phyloP scores from a whole-genome alignment of 2,797 vertebrate species.

The Typhlichthys subterraneus region DNA sequence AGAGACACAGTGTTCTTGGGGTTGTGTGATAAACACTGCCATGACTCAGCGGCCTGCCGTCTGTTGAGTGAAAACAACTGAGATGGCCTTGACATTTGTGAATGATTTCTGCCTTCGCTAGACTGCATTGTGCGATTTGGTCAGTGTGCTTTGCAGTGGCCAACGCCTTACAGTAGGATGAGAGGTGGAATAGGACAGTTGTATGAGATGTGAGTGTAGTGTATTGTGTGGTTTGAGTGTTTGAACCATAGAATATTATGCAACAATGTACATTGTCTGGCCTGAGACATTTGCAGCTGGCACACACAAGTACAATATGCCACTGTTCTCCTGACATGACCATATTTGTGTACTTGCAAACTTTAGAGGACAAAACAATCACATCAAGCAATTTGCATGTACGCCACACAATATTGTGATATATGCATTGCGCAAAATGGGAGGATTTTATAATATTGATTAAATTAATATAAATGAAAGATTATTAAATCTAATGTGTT shows the following conservation, averaged over 20 bases:
- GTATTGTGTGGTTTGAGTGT: constrained; percentile 26
- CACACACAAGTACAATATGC: background rate
- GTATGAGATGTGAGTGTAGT: background rate
- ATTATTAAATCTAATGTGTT: background rate
- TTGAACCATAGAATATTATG: constrained; percentile 26
- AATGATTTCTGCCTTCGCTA: too few relatives aligned
- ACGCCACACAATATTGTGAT: too few relatives aligned
- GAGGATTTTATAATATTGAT: too few relatives aligned
- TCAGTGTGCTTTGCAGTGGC: background rate
- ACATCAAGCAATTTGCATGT: too few relatives aligned
- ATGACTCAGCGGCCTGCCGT: too few relatives aligned
- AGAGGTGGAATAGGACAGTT: background rate
- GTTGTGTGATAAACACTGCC: too few relatives aligned
- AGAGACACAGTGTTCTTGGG: too few relatives aligned
- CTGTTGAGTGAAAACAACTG: too few relatives aligned
- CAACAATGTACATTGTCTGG: constrained; percentile 36
- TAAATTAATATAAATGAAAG: too few relatives aligned
- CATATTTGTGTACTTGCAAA: background rate
- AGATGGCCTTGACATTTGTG: too few relatives aligned
- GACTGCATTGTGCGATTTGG: background rate
- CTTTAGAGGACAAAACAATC: too few relatives aligned
- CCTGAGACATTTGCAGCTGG: constrained; percentile 6
- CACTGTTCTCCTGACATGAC: constrained; percentile 3
- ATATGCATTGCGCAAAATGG: too few relatives aligned
- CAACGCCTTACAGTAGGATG: background rate